These are phyloP conservation scores for Imbricaverruca yamaguchii DNA, from an alignment of 2,888 invertebrate genomes.

Conservation along the genomic window DNA sequence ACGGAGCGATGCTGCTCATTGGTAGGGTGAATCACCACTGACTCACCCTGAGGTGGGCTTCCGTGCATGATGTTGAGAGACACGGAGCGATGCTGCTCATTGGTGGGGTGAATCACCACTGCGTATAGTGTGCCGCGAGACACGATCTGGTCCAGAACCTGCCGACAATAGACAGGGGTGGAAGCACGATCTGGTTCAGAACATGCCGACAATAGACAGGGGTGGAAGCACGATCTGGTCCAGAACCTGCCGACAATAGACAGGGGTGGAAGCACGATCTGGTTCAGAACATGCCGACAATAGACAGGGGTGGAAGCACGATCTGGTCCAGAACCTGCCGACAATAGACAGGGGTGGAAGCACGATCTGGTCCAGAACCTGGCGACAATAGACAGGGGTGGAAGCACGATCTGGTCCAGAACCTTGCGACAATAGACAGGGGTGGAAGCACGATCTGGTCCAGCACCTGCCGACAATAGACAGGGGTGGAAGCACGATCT, in stretches of 20 bases:
- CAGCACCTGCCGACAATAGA: neutral
- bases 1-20: too few relatives aligned
- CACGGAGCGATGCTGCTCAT: conserved; percentile 75
- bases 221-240: conserved; percentile 67
- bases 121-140: conserved; percentile 84
- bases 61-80: conserved; percentile 87
- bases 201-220: neutral
- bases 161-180: conserved; percentile 32
- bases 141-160: conserved; percentile 77
- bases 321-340: conserved; percentile 73
- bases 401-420: conserved; percentile 73
- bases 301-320: conserved; percentile 47
- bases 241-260: conserved; percentile 51
- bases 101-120: conserved; percentile 73
- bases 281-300: neutral
- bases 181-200: neutral
- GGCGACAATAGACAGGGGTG: too few relatives aligned
- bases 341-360: neutral
- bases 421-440: conserved; percentile 46
- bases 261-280: neutral
- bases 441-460: neutral
- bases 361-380: neutral
- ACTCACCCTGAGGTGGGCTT: conserved; percentile 66
- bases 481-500: conserved; percentile 43
- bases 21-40: too few relatives aligned